Base-by-base conservation (phyloP, 1,140 invertebrate genomes). In the Brachystomella parvula region DNA sequence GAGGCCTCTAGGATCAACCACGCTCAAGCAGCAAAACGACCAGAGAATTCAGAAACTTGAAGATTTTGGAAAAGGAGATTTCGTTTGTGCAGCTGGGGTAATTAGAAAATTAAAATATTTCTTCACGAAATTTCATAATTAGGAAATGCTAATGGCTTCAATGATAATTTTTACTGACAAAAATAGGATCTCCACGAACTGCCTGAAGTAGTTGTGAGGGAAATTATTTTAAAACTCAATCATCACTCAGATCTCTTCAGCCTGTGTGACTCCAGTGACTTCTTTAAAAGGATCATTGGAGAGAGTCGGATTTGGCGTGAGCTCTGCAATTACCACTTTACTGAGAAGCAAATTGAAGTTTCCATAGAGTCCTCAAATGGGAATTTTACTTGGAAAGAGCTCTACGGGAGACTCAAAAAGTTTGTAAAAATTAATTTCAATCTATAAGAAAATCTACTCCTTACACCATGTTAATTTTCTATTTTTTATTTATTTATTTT, bases 291-390 rank as follows among this genome's bases (percentile, higher is more conserved):
- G 32, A 81, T 98, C 12, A 86, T 90, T 28, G 85, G 89, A 47
- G 94, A 98, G 75, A 87, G 90, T 76, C 83, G 90, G 67, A 87
- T 96, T 47, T 98, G 96, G 96, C 83, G 87, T 62, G 87, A 94
- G 75, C 82, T 98, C 35, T 90, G 90, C 49, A 83, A 85, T 62
- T 98, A 94, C 78, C 95, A 98, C 78, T 98, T 98, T 80, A 88
- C 86, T 24, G 83, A 85, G 59, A 84, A 87, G 67, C 94, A 98
- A 82, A 86, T 94, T 29, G 82, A 85, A 66, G 73, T 78, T 73
- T 21, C 61, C 21, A 33, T 64, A n/a, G 77, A 77, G 65, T 75
- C 77, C 3, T 21, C 9, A 6, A 62, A 62, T 47, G 60, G 60
- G 3, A 62, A 44, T 62, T 77, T 79, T 31, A 86, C 89, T 77